These are phyloP conservation scores for Plectus sambesii DNA, from an alignment of 1,140 invertebrate species.

Conservation along the genomic window DNA sequence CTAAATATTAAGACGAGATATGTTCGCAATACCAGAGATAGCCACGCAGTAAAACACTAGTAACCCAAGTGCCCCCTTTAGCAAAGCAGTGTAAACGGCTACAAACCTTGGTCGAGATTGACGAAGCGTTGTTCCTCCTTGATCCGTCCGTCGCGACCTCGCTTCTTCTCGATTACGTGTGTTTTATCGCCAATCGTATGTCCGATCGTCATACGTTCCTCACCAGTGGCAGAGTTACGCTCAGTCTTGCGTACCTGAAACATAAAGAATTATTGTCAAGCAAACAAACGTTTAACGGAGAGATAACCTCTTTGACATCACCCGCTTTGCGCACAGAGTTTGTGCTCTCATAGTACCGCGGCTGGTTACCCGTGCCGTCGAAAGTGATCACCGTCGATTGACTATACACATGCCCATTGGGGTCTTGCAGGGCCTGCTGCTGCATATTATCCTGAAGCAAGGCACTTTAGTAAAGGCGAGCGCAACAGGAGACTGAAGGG, in stretches of 20 bases:
- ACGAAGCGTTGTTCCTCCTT: slow-evolving; percentile 36
- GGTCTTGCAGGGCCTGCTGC: slow-evolving; percentile 29
- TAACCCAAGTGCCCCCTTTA: too few species aligned
- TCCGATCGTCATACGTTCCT: slow-evolving; percentile 35
- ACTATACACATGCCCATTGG: slow-evolving; percentile 33
- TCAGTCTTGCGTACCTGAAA: too few species aligned
- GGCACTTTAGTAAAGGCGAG: slow-evolving; percentile 12
- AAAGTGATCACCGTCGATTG: slow-evolving; percentile 39
- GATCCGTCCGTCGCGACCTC: slow-evolving; percentile 36
- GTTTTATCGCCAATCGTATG: slow-evolving; percentile 37
- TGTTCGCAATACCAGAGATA: slow-evolving; percentile 1
- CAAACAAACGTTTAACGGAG: slow-evolving; percentile 17
- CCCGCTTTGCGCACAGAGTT: slow-evolving; percentile 36
- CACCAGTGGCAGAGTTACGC: too few species aligned
- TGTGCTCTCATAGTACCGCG: slow-evolving; percentile 31
- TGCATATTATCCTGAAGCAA: slow-evolving; percentile 11
- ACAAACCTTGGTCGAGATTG: slow-evolving; percentile 35
- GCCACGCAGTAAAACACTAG: slow-evolving; percentile 6
- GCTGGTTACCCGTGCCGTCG: slow-evolving; percentile 31
- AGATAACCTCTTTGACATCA: slow-evolving; percentile 41
- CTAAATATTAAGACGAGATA: slow-evolving; percentile 4
- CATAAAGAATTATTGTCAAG: slow-evolving; percentile 3
- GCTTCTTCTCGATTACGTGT: slow-evolving; percentile 42
- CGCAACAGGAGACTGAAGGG: too few species aligned
- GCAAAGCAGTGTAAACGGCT: too few species aligned